Conservation (phyloP, 2,888 invertebrate species). For the Calameuta pallipes region DNA sequence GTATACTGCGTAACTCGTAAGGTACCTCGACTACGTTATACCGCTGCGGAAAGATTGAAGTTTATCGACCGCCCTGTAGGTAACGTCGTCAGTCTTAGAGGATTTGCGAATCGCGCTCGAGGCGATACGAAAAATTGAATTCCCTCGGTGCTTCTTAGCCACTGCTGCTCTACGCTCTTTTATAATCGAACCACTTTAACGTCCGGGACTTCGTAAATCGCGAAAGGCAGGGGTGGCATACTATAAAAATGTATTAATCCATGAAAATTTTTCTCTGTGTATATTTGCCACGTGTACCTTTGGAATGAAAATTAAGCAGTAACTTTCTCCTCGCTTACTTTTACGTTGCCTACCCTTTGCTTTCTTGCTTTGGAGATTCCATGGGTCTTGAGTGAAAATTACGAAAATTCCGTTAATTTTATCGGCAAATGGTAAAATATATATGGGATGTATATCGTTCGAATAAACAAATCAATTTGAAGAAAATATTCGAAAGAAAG, state of each 20-base stretch:
- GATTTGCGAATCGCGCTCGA: neutral
- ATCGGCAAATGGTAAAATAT: neutral
- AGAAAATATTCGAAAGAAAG: neutral
- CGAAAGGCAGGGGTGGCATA: slow-evolving; percentile 30
- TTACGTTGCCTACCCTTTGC: neutral
- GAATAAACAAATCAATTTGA: too few relatives aligned
- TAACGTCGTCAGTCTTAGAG: slow-evolving; percentile 32
- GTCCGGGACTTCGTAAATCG: slow-evolving; percentile 33
- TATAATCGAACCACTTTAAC: slow-evolving; percentile 38
- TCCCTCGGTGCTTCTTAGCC: slow-evolving; percentile 8
- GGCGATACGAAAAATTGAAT: slow-evolving; percentile 30
- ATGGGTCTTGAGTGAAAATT: neutral
- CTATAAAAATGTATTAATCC: slow-evolving; percentile 23
- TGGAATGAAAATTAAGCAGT: neutral
- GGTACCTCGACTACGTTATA: too few relatives aligned
- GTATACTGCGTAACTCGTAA: too few relatives aligned
- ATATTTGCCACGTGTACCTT: neutral
- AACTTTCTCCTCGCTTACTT: neutral
- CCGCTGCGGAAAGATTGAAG: neutral
- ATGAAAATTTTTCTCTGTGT: neutral
- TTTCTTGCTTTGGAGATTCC: neutral
- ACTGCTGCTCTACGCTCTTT: neutral
- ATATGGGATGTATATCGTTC: neutral
- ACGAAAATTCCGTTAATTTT: neutral
- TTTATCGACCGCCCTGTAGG: neutral